Conservation (phyloP, 2,797 vertebrate species). For the Danio kyathit region DNA sequence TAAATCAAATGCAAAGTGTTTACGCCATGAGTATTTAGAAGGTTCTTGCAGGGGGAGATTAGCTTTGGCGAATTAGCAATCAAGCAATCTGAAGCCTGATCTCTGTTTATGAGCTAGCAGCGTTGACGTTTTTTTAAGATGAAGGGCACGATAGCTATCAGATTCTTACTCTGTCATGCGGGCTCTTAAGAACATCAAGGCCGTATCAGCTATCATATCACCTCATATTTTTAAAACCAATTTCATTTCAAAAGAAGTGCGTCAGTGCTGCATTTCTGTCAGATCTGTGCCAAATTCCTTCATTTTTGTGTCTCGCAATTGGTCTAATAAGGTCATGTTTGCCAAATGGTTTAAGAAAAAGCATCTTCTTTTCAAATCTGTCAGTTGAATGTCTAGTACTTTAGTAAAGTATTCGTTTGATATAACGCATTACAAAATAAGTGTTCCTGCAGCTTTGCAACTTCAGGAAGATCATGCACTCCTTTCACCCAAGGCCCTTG, state of each 20-base stretch:
- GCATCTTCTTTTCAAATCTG: slow-evolving; percentile 10
- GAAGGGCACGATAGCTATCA: slow-evolving; percentile 66
- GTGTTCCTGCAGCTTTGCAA: not conserved
- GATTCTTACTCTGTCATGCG: slow-evolving; percentile 38
- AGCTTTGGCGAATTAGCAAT: slow-evolving; percentile 70
- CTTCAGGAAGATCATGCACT: too few relatives aligned
- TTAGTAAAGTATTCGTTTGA: not conserved
- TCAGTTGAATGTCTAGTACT: slow-evolving; percentile 33
- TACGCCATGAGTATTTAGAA: slow-evolving; percentile 56
- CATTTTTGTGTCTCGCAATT: not conserved
- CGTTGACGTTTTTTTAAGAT: slow-evolving; percentile 74
- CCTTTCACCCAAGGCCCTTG: not conserved
- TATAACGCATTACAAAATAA: not conserved
- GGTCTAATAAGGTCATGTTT: slow-evolving; percentile 17
- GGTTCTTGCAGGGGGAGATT: slow-evolving; percentile 65
- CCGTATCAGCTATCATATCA: slow-evolving; percentile 63
- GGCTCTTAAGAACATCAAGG: slow-evolving; percentile 53
- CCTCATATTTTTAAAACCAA: slow-evolving; percentile 33
- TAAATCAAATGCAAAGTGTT: slow-evolving; percentile 32
- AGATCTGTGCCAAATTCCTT: slow-evolving; percentile 37
- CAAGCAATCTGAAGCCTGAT: slow-evolving; percentile 71
- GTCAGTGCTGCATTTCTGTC: not conserved
- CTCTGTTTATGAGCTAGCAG: slow-evolving; percentile 68
- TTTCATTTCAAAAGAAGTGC: slow-evolving; percentile 20
- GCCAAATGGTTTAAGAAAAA: slow-evolving; percentile 26